A percentile compares a stretch with the other conserved stretches of the same genome.
These are phyloP conservation scores for Acanthisitta chloris DNA, from an alignment of 2,113 vertebrate species.

Conservation along the genomic window DNA sequence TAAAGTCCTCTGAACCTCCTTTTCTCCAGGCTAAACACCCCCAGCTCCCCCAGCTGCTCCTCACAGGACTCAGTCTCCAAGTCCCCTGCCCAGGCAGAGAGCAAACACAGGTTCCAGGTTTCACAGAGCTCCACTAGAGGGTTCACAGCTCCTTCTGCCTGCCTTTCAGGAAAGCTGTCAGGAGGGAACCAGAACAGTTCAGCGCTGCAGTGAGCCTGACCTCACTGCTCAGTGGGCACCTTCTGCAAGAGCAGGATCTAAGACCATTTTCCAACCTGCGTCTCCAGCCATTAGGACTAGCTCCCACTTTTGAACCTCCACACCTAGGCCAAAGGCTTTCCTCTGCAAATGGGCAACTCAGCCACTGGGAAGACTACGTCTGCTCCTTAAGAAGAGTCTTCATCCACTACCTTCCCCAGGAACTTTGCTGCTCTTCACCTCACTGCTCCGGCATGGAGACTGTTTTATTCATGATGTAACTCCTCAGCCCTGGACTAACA, in stretches of 20 bases:
- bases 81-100: rapidly evolving
- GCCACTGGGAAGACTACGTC: no score
- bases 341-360: not conserved
- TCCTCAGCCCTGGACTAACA: not conserved
- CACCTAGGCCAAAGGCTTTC: not conserved
- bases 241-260: not conserved
- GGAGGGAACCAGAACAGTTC: not conserved
- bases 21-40: not conserved
- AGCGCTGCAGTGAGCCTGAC: not conserved
- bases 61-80: not conserved
- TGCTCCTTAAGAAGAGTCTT: no score
- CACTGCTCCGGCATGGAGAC: not conserved
- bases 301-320: not conserved
- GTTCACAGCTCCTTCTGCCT: not conserved
- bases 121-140: not conserved
- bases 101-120: rapidly evolving
- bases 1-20: not conserved
- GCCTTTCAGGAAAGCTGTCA: not conserved
- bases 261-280: not conserved
- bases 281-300: not conserved
- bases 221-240: not conserved
- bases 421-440: not conserved
- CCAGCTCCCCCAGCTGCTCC: not conserved
- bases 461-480: not conserved
- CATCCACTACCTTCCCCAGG: not conserved